Percentiles rank a stretch among this genome's conserved stretches.
Conservation (phyloP, 1,140 invertebrate genomes). For the Daktulosphaira vitifoliae region DNA sequence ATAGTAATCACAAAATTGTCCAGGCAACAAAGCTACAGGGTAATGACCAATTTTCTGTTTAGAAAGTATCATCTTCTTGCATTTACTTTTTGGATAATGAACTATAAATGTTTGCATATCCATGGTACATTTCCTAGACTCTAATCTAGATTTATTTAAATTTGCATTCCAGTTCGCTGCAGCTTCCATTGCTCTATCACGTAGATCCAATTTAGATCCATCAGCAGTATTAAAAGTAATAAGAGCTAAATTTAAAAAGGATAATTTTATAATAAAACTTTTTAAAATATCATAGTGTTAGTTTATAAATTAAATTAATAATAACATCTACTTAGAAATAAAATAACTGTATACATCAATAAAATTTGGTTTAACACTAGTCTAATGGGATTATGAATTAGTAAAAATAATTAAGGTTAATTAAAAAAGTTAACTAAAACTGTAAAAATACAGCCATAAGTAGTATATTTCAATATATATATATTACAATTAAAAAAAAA, state of each 20-base stretch:
- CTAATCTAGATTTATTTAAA: slow-evolving; percentile 63
- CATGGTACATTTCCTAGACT: slow-evolving; percentile 58
- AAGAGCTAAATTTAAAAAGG: not conserved
- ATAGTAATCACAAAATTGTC: slow-evolving; percentile 85
- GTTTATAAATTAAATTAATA: not conserved
- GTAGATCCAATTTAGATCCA: slow-evolving; percentile 54
- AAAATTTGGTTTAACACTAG: no score
- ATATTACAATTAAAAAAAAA: not conserved
- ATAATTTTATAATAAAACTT: not conserved
- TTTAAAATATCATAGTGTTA: not conserved
- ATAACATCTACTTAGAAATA: not conserved
- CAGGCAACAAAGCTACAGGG: slow-evolving; percentile 83
- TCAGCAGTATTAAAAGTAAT: slow-evolving; percentile 31
- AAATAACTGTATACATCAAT: no score
- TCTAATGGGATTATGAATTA: no score
- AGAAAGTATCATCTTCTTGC: slow-evolving; percentile 46
- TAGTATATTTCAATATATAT: not conserved
- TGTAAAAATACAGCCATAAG: not conserved
- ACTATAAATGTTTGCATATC: slow-evolving; percentile 69
- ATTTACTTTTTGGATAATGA: slow-evolving; percentile 54
- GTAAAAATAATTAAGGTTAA: slow-evolving; percentile 18
- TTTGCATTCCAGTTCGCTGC: slow-evolving; percentile 79
- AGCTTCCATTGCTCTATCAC: slow-evolving; percentile 77
- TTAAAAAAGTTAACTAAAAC: not conserved
- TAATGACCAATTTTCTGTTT: slow-evolving; percentile 60